Evolutionary conservation across 2,888 invertebrate species (phyloP).

Genomic region (Rhagonycha lutea): DNA sequence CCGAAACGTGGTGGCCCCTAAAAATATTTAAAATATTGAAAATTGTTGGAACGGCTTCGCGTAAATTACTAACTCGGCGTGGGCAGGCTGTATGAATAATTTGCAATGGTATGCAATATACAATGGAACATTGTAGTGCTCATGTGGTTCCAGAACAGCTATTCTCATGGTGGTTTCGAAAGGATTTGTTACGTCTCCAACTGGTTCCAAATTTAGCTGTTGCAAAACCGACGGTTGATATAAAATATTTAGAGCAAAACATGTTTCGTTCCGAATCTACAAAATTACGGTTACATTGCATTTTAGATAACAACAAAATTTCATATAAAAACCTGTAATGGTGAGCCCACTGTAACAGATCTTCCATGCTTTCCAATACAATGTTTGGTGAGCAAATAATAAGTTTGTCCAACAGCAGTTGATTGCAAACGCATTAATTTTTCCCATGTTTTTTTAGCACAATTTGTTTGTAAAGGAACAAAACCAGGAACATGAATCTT

Average conservation of each 20-base stretch:
- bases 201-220: constrained; percentile 64
- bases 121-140: constrained; percentile 75
- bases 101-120: constrained; percentile 82
- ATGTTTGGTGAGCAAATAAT: constrained; percentile 72
- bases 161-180: constrained; percentile 76
- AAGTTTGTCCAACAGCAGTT: constrained; percentile 57
- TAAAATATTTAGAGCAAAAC: constrained; percentile 73
- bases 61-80: constrained; percentile 65
- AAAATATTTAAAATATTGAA: constrained; percentile 26
- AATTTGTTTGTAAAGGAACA: constrained; percentile 65
- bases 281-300: background rate
- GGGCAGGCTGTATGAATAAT: constrained; percentile 73
- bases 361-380: constrained; percentile 61
- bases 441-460: constrained; percentile 66
- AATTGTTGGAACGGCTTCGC: background rate
- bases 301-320: background rate
- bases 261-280: constrained; percentile 77
- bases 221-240: constrained; percentile 75
- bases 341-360: constrained; percentile 70
- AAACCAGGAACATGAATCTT: constrained; percentile 68
- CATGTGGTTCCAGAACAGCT: constrained; percentile 73
- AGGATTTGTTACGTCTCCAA: constrained; percentile 73
- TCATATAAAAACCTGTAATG: constrained; percentile 64
- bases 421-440: constrained; percentile 70
- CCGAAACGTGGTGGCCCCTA: constrained; percentile 72